Conservation (phyloP, 2,113 vertebrate genomes). For the Herpailurus yagouaroundi region DNA sequence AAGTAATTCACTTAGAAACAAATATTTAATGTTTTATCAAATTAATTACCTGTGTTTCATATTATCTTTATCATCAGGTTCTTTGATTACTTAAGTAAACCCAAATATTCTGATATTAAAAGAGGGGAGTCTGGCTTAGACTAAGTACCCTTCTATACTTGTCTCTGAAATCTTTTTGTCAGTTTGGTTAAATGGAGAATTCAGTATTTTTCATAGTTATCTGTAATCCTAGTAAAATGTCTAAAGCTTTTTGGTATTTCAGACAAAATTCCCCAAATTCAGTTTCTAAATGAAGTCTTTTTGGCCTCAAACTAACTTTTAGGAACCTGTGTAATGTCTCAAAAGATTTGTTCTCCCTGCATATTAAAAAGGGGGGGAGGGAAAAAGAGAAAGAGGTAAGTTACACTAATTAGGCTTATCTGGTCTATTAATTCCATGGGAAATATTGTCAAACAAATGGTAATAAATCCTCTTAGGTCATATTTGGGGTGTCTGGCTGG, state of each 20-base stretch:
- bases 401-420: not conserved
- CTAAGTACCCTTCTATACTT: not conserved
- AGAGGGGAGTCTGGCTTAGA: not conserved
- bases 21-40: not conserved
- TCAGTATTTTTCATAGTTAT: not conserved
- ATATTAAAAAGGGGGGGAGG: not conserved
- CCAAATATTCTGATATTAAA: not conserved
- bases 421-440: not conserved
- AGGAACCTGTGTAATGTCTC: not conserved
- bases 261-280: not conserved
- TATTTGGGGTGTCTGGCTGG: not conserved
- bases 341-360: not conserved
- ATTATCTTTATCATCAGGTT: not conserved
- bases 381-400: not conserved
- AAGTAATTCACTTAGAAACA: not conserved
- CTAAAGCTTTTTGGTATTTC: not conserved
- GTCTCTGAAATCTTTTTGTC: not conserved
- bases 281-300: not conserved
- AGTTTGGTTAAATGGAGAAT: not conserved
- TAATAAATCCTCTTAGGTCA: not conserved
- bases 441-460: not conserved
- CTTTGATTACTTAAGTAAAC: not conserved
- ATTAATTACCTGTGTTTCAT: not conserved
- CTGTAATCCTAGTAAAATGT: not conserved
- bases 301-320: not conserved